Conservation (phyloP, 30 jellyfish, hydroid and myxozoan genomes). For the Haliclystus octoradiatus region DNA sequence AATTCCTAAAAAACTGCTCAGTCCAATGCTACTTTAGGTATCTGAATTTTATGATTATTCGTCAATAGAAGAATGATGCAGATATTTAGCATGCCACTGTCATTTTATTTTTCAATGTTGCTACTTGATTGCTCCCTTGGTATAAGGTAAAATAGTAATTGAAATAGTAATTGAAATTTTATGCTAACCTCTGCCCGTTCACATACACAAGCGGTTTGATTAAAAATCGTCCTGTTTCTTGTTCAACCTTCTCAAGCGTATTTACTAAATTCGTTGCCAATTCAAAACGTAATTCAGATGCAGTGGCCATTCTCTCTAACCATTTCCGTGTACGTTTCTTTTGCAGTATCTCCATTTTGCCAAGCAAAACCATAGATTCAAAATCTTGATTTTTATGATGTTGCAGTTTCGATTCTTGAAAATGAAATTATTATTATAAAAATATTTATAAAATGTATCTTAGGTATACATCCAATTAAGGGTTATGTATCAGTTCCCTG, state of each 20-base stretch:
- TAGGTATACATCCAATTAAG: too few relatives aligned
- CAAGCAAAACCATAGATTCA: slow-evolving; percentile 31
- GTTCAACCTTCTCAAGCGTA: slow-evolving; percentile 55
- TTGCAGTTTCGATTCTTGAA: slow-evolving; percentile 30
- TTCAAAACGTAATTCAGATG: slow-evolving; percentile 40
- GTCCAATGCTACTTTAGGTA: too few relatives aligned
- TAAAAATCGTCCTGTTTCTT: slow-evolving; percentile 67
- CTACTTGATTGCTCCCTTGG: too few relatives aligned
- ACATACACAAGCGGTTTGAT: slow-evolving; percentile 46
- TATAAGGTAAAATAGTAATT: too few relatives aligned
- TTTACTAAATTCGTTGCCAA: slow-evolving; percentile 50
- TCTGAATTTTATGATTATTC: too few relatives aligned
- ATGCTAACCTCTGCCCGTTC: too few relatives aligned
- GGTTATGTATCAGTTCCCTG: too few relatives aligned
- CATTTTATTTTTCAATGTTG: too few relatives aligned
- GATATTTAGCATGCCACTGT: too few relatives aligned
- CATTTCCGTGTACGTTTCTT: slow-evolving; percentile 34
- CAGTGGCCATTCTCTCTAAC: slow-evolving; percentile 35
- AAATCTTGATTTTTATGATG: slow-evolving; percentile 18
- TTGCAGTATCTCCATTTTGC: slow-evolving; percentile 58
- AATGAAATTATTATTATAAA: neutral
- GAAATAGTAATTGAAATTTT: too few relatives aligned
- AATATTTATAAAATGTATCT: neutral
- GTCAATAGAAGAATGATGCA: too few relatives aligned
- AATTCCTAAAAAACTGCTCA: too few relatives aligned